These are phyloP conservation scores for Melinaea menophilus DNA, from an alignment of 2,888 invertebrate species.

Conservation along the genomic window DNA sequence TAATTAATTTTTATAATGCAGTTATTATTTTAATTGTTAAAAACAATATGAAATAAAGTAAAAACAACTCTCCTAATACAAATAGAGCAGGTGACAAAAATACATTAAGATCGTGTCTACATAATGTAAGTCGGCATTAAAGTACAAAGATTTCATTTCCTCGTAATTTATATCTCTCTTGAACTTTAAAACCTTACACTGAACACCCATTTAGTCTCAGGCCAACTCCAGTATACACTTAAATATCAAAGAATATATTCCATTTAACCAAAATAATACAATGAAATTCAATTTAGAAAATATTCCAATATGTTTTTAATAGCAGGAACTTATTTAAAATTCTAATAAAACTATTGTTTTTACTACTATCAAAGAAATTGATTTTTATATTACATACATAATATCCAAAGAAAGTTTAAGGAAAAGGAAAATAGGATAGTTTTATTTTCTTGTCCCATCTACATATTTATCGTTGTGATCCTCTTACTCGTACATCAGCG, in stretches of 20 bases:
- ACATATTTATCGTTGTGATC: constrained; percentile 36
- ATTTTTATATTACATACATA: background rate
- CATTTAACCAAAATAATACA: background rate
- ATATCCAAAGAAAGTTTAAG: background rate
- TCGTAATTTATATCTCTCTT: constrained; percentile 65
- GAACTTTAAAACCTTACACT: constrained; percentile 66
- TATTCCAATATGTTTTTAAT: too few relatives aligned
- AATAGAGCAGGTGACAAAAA: constrained; percentile 11
- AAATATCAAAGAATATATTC: constrained; percentile 53
- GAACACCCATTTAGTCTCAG: constrained; percentile 64
- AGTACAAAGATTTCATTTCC: constrained; percentile 56
- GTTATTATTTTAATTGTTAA: background rate
- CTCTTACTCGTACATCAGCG: constrained; percentile 74
- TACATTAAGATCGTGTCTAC: constrained; percentile 13
- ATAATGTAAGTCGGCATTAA: constrained; percentile 33
- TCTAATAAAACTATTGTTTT: too few relatives aligned
- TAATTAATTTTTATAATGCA: background rate
- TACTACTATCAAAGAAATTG: background rate
- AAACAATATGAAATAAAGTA: background rate
- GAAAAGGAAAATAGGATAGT: background rate
- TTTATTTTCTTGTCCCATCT: constrained; percentile 18
- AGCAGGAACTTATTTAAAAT: too few relatives aligned
- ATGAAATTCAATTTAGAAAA: too few relatives aligned
- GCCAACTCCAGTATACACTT: constrained; percentile 56
- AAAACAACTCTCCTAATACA: constrained; percentile 5